Evolutionary conservation across 2,888 invertebrate genomes (phyloP).

Genomic region (Merodon equestris): DNA sequence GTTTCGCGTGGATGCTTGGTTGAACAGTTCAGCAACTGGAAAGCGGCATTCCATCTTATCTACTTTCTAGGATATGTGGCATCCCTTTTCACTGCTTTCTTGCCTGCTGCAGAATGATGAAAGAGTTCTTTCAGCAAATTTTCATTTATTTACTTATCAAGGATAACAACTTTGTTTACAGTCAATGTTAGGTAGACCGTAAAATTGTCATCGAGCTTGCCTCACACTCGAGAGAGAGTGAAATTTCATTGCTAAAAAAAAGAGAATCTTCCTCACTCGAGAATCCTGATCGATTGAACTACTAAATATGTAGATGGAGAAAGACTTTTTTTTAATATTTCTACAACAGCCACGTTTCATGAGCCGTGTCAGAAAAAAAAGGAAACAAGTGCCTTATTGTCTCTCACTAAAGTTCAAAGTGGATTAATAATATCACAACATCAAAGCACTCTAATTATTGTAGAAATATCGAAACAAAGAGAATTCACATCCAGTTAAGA

Average conservation of each 20-base stretch:
- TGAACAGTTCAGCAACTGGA: slow-evolving; percentile 59
- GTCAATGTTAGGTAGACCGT: slow-evolving; percentile 41
- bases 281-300: no score
- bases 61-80: slow-evolving; percentile 43
- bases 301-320: no score
- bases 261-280: no score
- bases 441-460: slow-evolving; percentile 50
- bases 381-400: no score
- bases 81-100: slow-evolving; percentile 38
- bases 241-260: no score
- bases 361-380: slow-evolving; percentile 1
- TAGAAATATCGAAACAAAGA: slow-evolving; percentile 6
- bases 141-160: slow-evolving; percentile 48
- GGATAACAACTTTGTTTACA: slow-evolving; percentile 46
- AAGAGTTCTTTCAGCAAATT: slow-evolving; percentile 48
- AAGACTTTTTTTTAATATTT: slow-evolving; percentile 3
- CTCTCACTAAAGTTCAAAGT: slow-evolving; percentile 13
- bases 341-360: slow-evolving; percentile 11
- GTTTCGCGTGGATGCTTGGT: slow-evolving; percentile 60
- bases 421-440: slow-evolving; percentile 49
- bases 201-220: slow-evolving; percentile 32
- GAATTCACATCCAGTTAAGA: slow-evolving; percentile 11
- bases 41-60: slow-evolving; percentile 54
- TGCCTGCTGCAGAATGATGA: slow-evolving; percentile 47
- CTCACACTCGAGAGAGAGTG: no score